phyloP scores from a whole-genome alignment of 2,797 vertebrate species.

The Knipowitschia caucasica region DNA sequence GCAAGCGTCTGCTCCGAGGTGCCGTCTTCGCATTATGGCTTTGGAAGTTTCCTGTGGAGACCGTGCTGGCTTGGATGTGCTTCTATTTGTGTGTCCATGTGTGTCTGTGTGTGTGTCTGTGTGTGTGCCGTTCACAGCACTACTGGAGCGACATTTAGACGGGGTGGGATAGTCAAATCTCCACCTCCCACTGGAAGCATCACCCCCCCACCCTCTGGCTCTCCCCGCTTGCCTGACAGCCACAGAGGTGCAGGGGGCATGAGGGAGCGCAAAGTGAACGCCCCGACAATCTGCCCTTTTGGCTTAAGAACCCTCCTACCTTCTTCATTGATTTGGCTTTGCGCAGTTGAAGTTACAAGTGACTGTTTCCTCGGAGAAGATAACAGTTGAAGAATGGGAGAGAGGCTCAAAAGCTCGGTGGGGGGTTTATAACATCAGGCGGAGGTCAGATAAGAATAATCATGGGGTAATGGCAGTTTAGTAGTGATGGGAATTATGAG shows the following conservation, averaged over 20 bases:
- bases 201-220: slow-evolving; percentile 44
- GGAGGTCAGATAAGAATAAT: slow-evolving; percentile 1
- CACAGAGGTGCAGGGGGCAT: slow-evolving; percentile 66
- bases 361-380: slow-evolving; percentile 52
- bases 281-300: slow-evolving; percentile 52
- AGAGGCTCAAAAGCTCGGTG: slow-evolving; percentile 1
- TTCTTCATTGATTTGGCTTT: slow-evolving; percentile 32
- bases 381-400: slow-evolving; percentile 38
- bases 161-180: slow-evolving; percentile 84
- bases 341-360: slow-evolving; percentile 45
- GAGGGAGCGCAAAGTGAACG: slow-evolving; percentile 48
- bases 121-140: slow-evolving; percentile 57
- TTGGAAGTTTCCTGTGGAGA: slow-evolving; percentile 77
- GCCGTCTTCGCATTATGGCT: slow-evolving; percentile 71
- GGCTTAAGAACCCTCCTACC: slow-evolving; percentile 40
- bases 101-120: slow-evolving; percentile 38
- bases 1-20: slow-evolving; percentile 78
- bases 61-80: slow-evolving; percentile 58
- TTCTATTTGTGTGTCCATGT: slow-evolving; percentile 56
- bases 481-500: background rate
- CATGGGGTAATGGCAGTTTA: background rate
- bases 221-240: slow-evolving; percentile 75
- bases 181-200: slow-evolving; percentile 80
- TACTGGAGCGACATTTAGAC: slow-evolving; percentile 76
- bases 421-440: slow-evolving; percentile 15